Conservation (phyloP, 2,888 invertebrate species). For the Leptinotarsa peninsularis region DNA sequence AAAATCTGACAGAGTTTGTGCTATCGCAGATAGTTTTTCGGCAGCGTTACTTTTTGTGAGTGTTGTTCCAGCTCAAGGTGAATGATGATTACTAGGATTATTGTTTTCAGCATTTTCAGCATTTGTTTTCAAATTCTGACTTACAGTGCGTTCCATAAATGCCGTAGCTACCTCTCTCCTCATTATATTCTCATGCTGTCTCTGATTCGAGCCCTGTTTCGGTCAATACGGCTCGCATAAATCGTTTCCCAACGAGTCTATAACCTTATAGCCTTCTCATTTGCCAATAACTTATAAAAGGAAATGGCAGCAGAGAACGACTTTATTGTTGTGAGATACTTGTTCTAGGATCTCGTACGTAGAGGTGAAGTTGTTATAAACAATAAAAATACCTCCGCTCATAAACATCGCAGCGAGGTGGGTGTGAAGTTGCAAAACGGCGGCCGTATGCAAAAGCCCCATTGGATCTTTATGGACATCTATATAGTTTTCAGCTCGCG, state of each 20-base stretch:
- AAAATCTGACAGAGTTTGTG: too few species aligned
- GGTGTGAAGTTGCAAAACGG: conserved; percentile 61
- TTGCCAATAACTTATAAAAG: conserved; percentile 15
- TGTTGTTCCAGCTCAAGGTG: too few species aligned
- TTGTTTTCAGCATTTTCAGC: too few species aligned
- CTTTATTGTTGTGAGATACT: conserved; percentile 41
- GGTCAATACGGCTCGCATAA: background rate
- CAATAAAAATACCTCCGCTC: conserved; percentile 58
- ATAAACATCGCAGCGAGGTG: conserved; percentile 53
- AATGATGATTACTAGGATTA: too few species aligned
- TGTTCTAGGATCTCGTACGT: conserved; percentile 46
- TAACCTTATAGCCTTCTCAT: conserved; percentile 18
- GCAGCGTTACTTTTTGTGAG: too few species aligned
- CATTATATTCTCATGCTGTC: background rate
- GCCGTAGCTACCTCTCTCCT: background rate
- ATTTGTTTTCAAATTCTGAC: too few species aligned
- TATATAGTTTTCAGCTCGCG: conserved; percentile 51
- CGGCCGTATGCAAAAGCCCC: conserved; percentile 51
- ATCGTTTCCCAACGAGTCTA: conserved; percentile 20
- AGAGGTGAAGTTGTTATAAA: conserved; percentile 57
- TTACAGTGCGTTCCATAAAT: too few species aligned
- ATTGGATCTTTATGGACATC: conserved; percentile 48
- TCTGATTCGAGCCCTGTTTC: background rate
- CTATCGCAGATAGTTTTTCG: too few species aligned
- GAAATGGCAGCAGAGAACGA: conserved; percentile 4